Conservation (phyloP, 2,113 vertebrate species). For the Oxyura jamaicensis region DNA sequence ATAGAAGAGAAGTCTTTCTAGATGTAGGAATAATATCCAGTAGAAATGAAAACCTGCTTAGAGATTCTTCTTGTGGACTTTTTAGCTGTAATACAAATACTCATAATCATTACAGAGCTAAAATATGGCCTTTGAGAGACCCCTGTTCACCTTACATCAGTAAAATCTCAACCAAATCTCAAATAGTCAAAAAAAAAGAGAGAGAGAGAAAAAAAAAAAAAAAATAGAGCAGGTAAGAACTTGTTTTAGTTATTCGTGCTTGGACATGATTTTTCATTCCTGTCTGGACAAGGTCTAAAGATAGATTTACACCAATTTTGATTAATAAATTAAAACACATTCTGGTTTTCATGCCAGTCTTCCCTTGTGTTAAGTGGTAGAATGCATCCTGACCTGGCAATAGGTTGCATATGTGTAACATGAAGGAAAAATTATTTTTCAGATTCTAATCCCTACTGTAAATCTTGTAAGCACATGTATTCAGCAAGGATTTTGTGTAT, state of each 20-base stretch:
- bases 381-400: conserved; percentile 45
- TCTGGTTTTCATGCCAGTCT: conserved; percentile 38
- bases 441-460: conserved; percentile 56
- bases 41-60: background rate
- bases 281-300: conserved; percentile 53
- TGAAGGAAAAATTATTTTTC: conserved; percentile 57
- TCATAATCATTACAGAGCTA: background rate
- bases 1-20: background rate
- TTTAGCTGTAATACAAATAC: background rate
- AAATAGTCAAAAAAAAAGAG: background rate
- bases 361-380: conserved; percentile 35
- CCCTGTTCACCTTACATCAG: background rate
- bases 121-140: background rate
- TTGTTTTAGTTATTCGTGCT: conserved; percentile 33
- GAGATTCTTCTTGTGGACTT: background rate
- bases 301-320: conserved; percentile 39
- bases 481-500: background rate
- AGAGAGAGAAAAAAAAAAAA: too few species aligned
- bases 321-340: conserved; percentile 55
- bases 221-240: background rate
- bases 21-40: background rate
- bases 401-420: background rate
- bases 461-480: conserved; percentile 39
- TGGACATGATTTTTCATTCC: conserved; percentile 46
- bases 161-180: background rate